phyloP scores from a whole-genome alignment of 2,113 vertebrate species.

The Ciconia boyciana region DNA sequence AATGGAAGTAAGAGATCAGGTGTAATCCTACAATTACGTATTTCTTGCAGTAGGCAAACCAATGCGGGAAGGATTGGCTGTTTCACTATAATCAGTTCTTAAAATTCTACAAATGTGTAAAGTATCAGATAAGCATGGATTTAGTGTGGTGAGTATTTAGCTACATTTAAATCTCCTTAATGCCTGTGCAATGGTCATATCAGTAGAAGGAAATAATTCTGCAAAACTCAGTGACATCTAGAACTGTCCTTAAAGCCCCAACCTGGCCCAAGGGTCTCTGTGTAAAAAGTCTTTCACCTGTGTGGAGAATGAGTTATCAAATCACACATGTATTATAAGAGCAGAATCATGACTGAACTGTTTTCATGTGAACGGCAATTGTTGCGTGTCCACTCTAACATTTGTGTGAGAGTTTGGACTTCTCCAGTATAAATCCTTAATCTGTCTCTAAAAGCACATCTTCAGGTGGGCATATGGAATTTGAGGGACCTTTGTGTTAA shows the following conservation, averaged over 20 bases:
- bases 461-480: neutral
- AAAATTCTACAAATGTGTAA: neutral
- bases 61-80: rapidly evolving
- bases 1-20: neutral
- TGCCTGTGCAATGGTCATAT: neutral
- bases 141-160: neutral
- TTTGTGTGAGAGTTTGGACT: neutral
- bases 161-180: neutral
- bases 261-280: neutral
- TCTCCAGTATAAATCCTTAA: neutral
- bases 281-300: neutral
- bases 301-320: neutral
- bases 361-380: neutral
- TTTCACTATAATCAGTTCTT: neutral
- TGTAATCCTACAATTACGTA: neutral
- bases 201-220: neutral
- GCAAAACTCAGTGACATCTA: neutral
- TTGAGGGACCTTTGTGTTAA: neutral
- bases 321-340: neutral
- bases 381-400: neutral
- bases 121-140: neutral
- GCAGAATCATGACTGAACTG: neutral
- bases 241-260: neutral
- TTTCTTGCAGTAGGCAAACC: neutral
- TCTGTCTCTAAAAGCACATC: neutral